A percentile compares a stretch with the other conserved stretches of the same genome.
These are phyloP conservation scores for Rhizomys pruinosus DNA, from an alignment of 2,113 vertebrate species.

Conservation along the genomic window DNA sequence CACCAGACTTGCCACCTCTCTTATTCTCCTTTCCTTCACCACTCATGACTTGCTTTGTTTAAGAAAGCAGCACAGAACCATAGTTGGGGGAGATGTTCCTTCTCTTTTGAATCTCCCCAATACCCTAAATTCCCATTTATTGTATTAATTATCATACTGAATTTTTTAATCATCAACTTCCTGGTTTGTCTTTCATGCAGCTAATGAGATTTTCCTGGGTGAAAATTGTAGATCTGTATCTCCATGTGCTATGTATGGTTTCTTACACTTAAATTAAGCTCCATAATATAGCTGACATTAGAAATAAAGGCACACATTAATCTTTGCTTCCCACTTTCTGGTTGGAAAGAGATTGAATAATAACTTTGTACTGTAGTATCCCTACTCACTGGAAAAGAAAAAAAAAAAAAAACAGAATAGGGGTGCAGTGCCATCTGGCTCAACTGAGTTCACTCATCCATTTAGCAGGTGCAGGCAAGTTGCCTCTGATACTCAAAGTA, in stretches of 20 bases:
- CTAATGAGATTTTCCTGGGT: not conserved
- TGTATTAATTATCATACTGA: not conserved
- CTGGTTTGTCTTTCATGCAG: not conserved
- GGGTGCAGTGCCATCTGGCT: not conserved
- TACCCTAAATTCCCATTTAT: not conserved
- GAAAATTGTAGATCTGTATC: not conserved
- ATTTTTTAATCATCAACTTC: not conserved
- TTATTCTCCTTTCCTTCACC: no score
- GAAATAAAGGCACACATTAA: not conserved
- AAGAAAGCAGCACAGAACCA: not conserved
- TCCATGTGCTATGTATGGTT: not conserved
- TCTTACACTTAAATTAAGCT: not conserved
- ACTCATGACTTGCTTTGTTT: rapidly evolving
- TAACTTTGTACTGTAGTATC: rapidly evolving
- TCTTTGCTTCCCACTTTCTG: not conserved
- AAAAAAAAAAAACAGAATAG: not conserved
- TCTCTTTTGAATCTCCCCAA: not conserved
- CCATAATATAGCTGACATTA: not conserved
- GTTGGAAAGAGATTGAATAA: not conserved
- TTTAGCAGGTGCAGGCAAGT: not conserved
- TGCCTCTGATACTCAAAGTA: not conserved
- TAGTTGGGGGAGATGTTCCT: not conserved
- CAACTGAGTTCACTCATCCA: not conserved
- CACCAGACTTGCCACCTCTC: no score
- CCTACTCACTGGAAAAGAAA: not conserved